Conservation (phyloP, 2,113 vertebrate species). For the Herpailurus yagouaroundi region DNA sequence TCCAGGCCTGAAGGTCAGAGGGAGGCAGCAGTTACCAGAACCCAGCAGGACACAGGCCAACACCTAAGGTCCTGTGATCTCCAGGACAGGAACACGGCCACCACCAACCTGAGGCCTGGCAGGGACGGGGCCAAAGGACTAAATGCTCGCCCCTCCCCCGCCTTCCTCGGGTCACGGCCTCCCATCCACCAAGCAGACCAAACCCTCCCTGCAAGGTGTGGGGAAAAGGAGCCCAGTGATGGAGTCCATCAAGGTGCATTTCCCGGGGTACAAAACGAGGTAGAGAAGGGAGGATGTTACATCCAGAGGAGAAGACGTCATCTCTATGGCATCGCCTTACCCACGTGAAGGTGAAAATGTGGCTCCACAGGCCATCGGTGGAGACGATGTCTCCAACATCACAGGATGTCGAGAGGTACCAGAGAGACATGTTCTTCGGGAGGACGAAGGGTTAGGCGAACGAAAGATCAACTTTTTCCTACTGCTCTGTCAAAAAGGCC, state of each 20-base stretch:
- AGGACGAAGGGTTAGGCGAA: neutral
- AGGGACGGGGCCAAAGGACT: neutral
- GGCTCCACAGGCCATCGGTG: neutral
- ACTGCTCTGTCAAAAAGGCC: neutral
- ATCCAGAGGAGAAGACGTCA: accelerated
- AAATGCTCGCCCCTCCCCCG: accelerated
- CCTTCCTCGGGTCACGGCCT: neutral
- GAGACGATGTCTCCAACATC: neutral
- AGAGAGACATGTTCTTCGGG: neutral
- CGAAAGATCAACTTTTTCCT: neutral
- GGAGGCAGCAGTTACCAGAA: neutral
- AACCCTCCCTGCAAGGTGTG: neutral
- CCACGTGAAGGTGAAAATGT: neutral
- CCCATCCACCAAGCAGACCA: neutral
- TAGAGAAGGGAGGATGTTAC: neutral
- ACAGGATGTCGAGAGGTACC: accelerated
- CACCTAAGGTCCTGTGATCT: neutral
- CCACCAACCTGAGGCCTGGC: neutral
- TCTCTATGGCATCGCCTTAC: accelerated
- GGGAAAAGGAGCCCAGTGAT: accelerated
- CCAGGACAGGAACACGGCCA: neutral
- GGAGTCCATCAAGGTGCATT: accelerated
- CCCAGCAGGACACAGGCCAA: accelerated
- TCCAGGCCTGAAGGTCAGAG: neutral
- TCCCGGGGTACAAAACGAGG: neutral